Conservation (phyloP, 2,888 invertebrate species). For the Biston stratarius region DNA sequence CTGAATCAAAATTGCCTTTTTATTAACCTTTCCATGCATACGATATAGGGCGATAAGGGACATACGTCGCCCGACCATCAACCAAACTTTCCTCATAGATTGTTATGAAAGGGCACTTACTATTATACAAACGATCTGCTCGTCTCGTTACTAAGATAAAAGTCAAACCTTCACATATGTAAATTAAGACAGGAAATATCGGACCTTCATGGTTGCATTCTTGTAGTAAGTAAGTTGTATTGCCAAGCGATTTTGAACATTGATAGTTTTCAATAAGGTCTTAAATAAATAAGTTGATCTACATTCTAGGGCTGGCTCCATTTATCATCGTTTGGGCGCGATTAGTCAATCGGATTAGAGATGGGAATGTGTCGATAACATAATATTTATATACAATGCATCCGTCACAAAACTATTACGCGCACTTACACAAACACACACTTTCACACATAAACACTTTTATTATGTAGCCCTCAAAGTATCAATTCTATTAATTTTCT, state of each 20-base stretch:
- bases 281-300: constrained; percentile 1
- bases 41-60: too few species aligned
- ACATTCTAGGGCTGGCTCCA: constrained; percentile 21
- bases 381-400: neutral
- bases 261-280: neutral
- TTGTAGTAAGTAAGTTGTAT: constrained; percentile 10
- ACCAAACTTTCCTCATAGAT: too few species aligned
- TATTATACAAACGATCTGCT: too few species aligned
- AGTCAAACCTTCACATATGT: constrained; percentile 8
- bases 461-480: too few species aligned
- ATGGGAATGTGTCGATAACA: constrained; percentile 15
- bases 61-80: too few species aligned
- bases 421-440: too few species aligned
- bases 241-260: constrained; percentile 2
- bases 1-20: too few species aligned
- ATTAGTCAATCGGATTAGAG: constrained; percentile 32
- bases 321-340: constrained; percentile 41
- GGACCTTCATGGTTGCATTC: constrained; percentile 24
- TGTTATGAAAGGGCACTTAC: too few species aligned
- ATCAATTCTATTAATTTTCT: too few species aligned
- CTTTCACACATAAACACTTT: too few species aligned
- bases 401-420: too few species aligned
- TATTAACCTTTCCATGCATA: too few species aligned
- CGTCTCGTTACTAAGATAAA: neutral
- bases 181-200: constrained; percentile 23